Percentiles rank a stretch among this genome's conserved stretches.
phyloP scores from a whole-genome alignment of 2,113 vertebrate species.

The Leucosticte australis region DNA sequence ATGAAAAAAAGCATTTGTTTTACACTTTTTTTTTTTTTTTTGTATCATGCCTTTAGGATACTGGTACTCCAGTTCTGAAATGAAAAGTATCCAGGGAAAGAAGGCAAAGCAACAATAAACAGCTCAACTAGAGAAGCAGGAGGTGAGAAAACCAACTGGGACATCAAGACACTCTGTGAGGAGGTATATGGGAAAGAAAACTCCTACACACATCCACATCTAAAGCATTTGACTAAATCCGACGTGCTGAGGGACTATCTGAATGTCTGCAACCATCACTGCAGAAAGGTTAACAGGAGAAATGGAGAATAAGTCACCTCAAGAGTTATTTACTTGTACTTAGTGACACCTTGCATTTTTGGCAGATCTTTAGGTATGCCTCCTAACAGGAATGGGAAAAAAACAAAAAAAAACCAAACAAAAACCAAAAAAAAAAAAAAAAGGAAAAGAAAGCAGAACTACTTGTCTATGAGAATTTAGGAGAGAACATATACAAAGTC shows the following conservation, averaged over 20 bases:
- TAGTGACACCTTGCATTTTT: background rate
- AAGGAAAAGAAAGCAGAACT: background rate
- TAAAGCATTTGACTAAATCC: background rate
- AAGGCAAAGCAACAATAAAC: background rate
- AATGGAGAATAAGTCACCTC: background rate
- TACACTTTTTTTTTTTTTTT: background rate
- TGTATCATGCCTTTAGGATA: background rate
- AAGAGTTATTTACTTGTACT: background rate
- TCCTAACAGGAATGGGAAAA: background rate
- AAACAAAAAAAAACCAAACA: rapidly evolving
- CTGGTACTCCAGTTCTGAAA: background rate
- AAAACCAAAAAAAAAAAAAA: too few species aligned
- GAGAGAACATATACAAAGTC: background rate
- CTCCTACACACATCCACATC: background rate
- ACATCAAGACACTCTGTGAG: background rate
- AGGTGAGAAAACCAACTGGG: background rate
- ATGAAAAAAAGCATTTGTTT: background rate
- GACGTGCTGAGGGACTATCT: background rate
- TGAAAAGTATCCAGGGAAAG: background rate
- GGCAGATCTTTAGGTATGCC: background rate
- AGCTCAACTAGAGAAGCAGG: background rate
- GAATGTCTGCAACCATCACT: background rate
- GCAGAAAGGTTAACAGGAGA: background rate
- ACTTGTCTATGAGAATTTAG: background rate
- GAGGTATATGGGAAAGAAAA: background rate